Conservation (phyloP, 2,797 vertebrate genomes). For the Sparus aurata region DNA sequence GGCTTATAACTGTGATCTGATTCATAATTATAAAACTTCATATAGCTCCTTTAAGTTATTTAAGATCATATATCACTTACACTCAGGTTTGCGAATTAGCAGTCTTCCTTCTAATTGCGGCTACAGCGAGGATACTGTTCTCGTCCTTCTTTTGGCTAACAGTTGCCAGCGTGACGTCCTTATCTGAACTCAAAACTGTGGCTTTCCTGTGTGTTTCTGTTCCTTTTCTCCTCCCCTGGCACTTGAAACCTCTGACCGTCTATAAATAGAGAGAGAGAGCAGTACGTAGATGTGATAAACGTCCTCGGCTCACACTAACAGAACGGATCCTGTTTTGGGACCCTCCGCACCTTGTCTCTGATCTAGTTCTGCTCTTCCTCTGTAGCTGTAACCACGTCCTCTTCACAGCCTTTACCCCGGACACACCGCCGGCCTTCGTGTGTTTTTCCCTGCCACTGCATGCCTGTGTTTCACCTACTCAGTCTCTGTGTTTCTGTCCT, state of each 20-base stretch:
- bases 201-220: conserved; percentile 69
- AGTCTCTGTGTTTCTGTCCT: conserved; percentile 84
- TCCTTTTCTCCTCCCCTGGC: conserved; percentile 58
- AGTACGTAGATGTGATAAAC: conserved; percentile 66
- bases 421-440: conserved; percentile 68
- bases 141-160: conserved; percentile 44
- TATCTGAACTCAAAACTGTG: conserved; percentile 61
- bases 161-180: conserved; percentile 43
- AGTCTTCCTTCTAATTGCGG: not conserved
- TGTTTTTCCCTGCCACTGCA: conserved; percentile 79
- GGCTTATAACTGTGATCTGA: too few relatives aligned
- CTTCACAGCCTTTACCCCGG: conserved; percentile 82
- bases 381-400: conserved; percentile 75
- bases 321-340: conserved; percentile 62
- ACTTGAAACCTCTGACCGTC: conserved; percentile 41
- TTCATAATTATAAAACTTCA: too few relatives aligned
- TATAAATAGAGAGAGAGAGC: conserved; percentile 64
- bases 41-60: too few relatives aligned
- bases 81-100: too few relatives aligned
- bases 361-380: conserved; percentile 75
- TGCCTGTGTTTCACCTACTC: conserved; percentile 82
- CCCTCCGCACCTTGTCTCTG: conserved; percentile 26
- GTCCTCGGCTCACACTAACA: conserved; percentile 59
- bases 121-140: conserved; percentile 64
- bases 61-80: too few relatives aligned